phyloP scores from a whole-genome alignment of 92 coral and sea anemone species.

The Siderastrea siderea region DNA sequence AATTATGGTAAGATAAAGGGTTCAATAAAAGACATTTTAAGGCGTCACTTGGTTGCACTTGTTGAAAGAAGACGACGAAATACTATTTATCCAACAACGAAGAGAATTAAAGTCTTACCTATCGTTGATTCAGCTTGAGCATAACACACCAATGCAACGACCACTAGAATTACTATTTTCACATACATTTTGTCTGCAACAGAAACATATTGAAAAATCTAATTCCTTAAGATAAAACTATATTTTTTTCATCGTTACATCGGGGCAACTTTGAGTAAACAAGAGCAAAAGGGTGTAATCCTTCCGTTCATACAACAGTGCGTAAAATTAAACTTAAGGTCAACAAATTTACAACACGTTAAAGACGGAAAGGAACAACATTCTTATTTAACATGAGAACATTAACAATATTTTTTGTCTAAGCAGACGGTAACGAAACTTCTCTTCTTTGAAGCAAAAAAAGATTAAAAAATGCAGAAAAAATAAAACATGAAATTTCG shows the following conservation, averaged over 20 bases:
- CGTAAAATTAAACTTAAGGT: not conserved
- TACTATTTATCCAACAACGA: not conserved
- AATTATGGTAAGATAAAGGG: too few relatives aligned
- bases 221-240: not conserved
- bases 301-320: not conserved
- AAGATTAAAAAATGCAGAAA: not conserved
- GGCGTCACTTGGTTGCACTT: too few relatives aligned
- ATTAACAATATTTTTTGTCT: conserved; percentile 11
- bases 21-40: too few relatives aligned
- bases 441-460: not conserved
- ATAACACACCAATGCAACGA: conserved; percentile 47
- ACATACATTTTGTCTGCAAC: conserved; percentile 33
- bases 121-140: conserved; percentile 79
- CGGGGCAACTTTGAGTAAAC: not conserved
- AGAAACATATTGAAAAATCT: not conserved
- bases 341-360: not conserved
- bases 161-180: conserved; percentile 44
- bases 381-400: not conserved
- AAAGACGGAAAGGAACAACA: not conserved
- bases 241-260: not conserved
- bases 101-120: conserved; percentile 49
- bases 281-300: not conserved
- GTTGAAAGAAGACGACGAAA: too few relatives aligned
- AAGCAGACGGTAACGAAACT: not conserved
- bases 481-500: not conserved